Base-by-base conservation (phyloP, 2,113 vertebrate genomes). In the Gulo gulo region DNA sequence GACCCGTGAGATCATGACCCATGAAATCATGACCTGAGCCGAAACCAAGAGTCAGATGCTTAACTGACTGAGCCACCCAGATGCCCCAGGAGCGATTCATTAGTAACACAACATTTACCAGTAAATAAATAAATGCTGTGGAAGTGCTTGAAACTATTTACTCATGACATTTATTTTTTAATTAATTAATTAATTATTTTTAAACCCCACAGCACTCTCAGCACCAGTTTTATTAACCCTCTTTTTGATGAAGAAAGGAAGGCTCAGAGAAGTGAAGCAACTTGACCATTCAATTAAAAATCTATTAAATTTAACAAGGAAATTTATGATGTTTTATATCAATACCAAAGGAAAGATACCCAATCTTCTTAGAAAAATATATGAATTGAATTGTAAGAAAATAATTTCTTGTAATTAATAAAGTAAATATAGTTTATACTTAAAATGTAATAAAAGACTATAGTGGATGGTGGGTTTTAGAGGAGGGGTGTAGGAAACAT, bases 321-420 rank as follows among this genome's bases (percentile, higher is more conserved):
- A 95, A 89, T 73, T 65, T 52, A 57, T 74, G 26, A 80, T 76
- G 42, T 4, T 73, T 96, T 96, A 4, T 21, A 79, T 92, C 39
- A 80, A 50, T 10, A 50, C n/a, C 42, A 88, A 92, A 92, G 4
- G 4, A n/a, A 87, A 98, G 31, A 93, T 55, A 87, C 1, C 9
- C 52, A 82, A n/a, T 87, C 57, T 85, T 88, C 88, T 87, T 73
- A 91, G 39, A 83, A 82, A 96, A 89, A 65, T 36, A 90, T 4
- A 61, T 65, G 4, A 83, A 73, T n/a, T 57, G 47, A 86, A 87
- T 3, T 94, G 78, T 67, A 50, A 50, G 89, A 83, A 88, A 87
- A 63, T 2, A 92, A 31, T 2, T 80, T 52, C 24, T 83, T 67
- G 1, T 67, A 85, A 59, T 82, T 78, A n/a, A 73, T 86, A 86